Evolutionary conservation across 2,797 vertebrate genomes (phyloP).

Genomic region (Synaphobranchus kaupii): DNA sequence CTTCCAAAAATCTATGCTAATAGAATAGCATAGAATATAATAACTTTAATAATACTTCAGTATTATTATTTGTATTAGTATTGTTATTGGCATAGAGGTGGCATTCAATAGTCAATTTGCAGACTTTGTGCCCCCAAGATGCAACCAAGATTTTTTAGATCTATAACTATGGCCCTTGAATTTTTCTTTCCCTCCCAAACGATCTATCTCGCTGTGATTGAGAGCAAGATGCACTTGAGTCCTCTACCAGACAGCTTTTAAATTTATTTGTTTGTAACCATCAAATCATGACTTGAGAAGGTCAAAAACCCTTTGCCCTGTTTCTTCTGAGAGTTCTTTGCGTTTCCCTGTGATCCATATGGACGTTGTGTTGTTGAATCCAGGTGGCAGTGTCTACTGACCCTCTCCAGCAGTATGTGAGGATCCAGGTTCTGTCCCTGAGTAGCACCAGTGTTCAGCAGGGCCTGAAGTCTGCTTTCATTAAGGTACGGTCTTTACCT

Average conservation of each 20-base stretch:
- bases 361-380: constrained; percentile 18
- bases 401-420: constrained; percentile 39
- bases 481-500: constrained; percentile 52
- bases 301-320: too few relatives aligned
- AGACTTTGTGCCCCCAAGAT: not conserved
- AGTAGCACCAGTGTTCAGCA: constrained; percentile 41
- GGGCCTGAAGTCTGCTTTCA: constrained; percentile 47
- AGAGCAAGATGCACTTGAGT: not conserved
- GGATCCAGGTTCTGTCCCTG: constrained; percentile 58
- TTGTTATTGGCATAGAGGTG: not conserved
- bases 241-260: not conserved
- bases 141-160: not conserved
- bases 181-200: not conserved
- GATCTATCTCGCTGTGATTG: not conserved
- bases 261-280: not conserved
- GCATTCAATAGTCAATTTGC: not conserved
- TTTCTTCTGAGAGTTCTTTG: not conserved
- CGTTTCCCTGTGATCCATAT: not conserved
- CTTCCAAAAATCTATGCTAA: not conserved
- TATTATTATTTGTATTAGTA: too few relatives aligned
- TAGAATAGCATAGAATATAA: too few relatives aligned
- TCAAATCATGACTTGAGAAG: not conserved
- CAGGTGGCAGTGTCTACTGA: constrained; percentile 62
- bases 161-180: not conserved
- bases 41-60: too few relatives aligned